These are phyloP conservation scores for Heterochromis multidens DNA, from an alignment of 2,113 vertebrate species.

Conservation along the genomic window DNA sequence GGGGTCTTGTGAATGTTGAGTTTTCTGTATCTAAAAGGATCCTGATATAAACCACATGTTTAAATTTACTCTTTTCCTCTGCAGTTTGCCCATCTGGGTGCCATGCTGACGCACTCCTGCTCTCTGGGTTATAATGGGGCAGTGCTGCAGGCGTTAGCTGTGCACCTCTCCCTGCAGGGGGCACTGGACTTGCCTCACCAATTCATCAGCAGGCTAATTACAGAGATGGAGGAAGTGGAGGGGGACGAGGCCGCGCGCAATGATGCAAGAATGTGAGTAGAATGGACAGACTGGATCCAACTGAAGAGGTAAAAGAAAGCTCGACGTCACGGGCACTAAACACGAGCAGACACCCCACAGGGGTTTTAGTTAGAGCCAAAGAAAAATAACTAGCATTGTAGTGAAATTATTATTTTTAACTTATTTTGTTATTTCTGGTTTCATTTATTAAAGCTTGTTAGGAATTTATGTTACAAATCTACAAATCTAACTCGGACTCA, in stretches of 20 bases:
- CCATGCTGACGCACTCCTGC: constrained; percentile 92
- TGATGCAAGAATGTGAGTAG: constrained; percentile 87
- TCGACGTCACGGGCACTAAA: not conserved
- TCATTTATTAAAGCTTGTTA: not conserved
- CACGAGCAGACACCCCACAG: too few species aligned
- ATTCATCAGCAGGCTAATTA: constrained; percentile 87
- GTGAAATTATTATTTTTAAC: not conserved
- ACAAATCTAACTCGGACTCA: not conserved
- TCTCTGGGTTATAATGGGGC: constrained; percentile 97
- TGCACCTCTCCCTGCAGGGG: constrained; percentile 90
- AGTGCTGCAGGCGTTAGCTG: constrained; percentile 90
- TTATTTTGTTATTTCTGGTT: not conserved
- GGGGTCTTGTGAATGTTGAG: not conserved
- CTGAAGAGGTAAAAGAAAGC: too few species aligned
- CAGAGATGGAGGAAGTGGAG: constrained; percentile 93
- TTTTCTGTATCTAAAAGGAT: not conserved
- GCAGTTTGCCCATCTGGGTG: constrained; percentile 86
- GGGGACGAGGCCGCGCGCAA: constrained; percentile 79
- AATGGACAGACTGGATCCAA: not conserved
- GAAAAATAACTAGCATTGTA: not conserved
- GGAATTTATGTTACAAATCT: not conserved
- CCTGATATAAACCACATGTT: not conserved
- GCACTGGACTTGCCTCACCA: constrained; percentile 77
- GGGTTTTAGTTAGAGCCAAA: not conserved
- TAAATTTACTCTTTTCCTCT: not conserved